Evolutionary conservation across 2,113 vertebrate species (phyloP).

Genomic region (Mustela nigripes): DNA sequence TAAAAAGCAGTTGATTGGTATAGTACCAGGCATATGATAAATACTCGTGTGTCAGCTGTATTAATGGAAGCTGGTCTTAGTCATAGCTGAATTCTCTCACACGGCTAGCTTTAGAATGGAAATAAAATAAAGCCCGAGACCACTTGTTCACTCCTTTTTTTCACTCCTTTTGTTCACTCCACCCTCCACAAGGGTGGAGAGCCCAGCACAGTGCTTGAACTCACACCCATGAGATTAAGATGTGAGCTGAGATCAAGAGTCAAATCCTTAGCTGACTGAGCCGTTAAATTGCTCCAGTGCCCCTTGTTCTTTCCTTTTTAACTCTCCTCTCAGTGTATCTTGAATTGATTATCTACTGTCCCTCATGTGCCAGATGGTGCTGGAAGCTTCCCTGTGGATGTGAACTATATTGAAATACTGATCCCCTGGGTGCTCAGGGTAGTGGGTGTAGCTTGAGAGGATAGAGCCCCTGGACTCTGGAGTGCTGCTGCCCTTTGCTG

Average conservation of each 20-base stretch:
- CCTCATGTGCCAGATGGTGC: not conserved
- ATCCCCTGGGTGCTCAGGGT: not conserved
- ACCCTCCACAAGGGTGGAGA: not conserved
- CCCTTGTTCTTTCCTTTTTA: not conserved
- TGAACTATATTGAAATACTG: not conserved
- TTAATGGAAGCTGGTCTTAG: not conserved
- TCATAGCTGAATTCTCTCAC: not conserved
- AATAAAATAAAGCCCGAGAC: conserved; percentile 8
- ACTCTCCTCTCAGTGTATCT: not conserved
- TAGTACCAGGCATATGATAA: not conserved
- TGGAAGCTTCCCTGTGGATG: not conserved
- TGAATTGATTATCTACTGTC: not conserved
- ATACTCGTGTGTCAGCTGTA: not conserved
- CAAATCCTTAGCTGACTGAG: not conserved
- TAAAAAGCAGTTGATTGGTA: not conserved
- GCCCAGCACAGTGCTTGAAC: not conserved
- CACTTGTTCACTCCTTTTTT: not conserved
- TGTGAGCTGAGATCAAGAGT: not conserved
- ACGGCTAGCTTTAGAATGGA: not conserved
- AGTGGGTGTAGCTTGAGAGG: not conserved
- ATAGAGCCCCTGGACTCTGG: not conserved
- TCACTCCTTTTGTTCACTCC: not conserved
- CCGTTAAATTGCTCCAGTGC: too few relatives aligned
- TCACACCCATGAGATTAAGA: not conserved
- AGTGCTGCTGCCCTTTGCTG: not conserved